Evolutionary conservation across 2,888 invertebrate species (phyloP).

Genomic region (Chydorus sphaericus): DNA sequence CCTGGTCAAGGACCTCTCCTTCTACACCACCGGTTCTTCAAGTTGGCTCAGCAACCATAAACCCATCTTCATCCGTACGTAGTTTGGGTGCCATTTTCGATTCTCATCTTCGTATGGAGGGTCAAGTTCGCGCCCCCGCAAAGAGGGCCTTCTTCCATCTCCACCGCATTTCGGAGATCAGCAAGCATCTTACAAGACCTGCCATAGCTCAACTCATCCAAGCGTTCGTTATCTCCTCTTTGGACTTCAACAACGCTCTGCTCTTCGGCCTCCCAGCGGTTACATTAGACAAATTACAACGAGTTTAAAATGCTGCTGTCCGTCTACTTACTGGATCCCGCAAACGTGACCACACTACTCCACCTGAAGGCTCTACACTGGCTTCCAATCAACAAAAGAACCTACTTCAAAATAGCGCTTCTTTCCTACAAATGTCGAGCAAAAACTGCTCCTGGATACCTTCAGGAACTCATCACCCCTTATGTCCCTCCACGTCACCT

Average conservation of each 20-base stretch:
- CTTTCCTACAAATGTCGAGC: too few species aligned
- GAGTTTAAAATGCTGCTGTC: not conserved
- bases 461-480: too few species aligned
- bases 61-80: not conserved
- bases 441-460: too few species aligned
- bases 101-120: not conserved
- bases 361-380: not conserved
- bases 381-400: too few species aligned
- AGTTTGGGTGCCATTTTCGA: not conserved
- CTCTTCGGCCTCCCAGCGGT: not conserved
- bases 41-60: not conserved
- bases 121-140: not conserved
- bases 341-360: not conserved
- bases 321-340: not conserved
- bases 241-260: not conserved
- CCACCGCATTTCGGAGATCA: not conserved
- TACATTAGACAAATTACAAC: not conserved
- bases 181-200: not conserved
- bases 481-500: too few species aligned
- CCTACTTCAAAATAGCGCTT: too few species aligned
- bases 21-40: not conserved
- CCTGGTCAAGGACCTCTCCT: not conserved
- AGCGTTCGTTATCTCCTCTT: not conserved
- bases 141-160: not conserved
- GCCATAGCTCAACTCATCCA: not conserved